Evolutionary conservation across 2,113 vertebrate genomes (phyloP), one percentile per base, ranked within the genome.

Genomic region (Sceloporus tristichus): DNA sequence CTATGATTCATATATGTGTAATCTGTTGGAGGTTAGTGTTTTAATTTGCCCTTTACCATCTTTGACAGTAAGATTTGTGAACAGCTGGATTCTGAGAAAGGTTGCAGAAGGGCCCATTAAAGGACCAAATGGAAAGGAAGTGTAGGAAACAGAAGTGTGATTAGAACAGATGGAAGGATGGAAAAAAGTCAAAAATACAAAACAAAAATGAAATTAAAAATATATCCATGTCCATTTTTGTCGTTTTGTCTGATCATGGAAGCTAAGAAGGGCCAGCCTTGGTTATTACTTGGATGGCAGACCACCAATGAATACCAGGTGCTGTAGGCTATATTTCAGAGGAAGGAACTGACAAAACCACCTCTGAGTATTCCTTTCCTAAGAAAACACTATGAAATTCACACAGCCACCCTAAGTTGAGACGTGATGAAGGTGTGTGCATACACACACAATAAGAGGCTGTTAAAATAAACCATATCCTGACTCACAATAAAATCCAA

Each of bases 131-230:
- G 21, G 40, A 83, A 88, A 56, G 29, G 56, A 5, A 8, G 8
- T 66, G 9, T 29, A 48, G 19, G n/a, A 76, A 75, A 53, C 23
- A 76, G 9, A 79, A 71, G 5, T 23, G 48, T 9, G 27, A 5
- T 65, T 74, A 48, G 85, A 89, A 85, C 78, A 0, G 27, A 38
- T 65, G 21, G 65, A 84, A 62, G 9, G 66, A 79, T 48, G 13
- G 21, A 38, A 19, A 25, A 84, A 38, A 25, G 16, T 75, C 89
- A 65, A 76, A 77, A 92, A 86, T 2, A 0, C 1, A n/a, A 70
- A 71, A 2, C 86, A 86, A 92, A 92, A 88, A 27, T 9, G 27
- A 70, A 71, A 53, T 34, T 34, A 34, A 34, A 34, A 34, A 34
- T 34, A 34, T 34, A 34, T 34, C 34, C 34, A 56, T 25, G 34